phyloP scores from a whole-genome alignment of 2,113 vertebrate species.

The Pseudopodoces humilis region DNA sequence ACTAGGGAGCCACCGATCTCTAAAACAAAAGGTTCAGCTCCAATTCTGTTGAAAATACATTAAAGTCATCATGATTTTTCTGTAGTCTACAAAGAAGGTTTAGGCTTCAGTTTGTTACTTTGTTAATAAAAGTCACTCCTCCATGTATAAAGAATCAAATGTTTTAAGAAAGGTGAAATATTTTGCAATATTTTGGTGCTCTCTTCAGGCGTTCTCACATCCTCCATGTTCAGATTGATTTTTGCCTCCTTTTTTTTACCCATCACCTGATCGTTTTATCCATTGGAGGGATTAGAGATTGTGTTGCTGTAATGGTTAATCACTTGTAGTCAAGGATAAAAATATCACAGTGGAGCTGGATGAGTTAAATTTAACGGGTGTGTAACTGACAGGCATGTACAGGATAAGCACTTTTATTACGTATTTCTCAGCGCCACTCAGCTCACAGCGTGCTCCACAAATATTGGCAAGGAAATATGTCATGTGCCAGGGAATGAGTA shows the following conservation, averaged over 20 bases:
- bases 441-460: slow-evolving; percentile 30
- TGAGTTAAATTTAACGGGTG: neutral
- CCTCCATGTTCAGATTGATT: neutral
- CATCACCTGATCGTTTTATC: neutral
- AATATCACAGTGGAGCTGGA: neutral
- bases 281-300: neutral
- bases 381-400: neutral
- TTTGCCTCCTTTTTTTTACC: neutral
- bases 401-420: slow-evolving; percentile 5
- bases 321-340: neutral
- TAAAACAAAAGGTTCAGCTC: neutral
- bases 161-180: neutral
- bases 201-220: neutral
- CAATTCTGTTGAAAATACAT: neutral
- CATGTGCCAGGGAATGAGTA: slow-evolving; percentile 59
- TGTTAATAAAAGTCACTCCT: neutral
- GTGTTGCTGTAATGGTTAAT: neutral
- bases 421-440: neutral
- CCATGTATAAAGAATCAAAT: neutral
- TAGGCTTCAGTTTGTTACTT: neutral
- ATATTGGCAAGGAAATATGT: slow-evolving; percentile 41
- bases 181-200: neutral
- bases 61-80: neutral
- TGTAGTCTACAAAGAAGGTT: neutral
- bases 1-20: neutral